Conservation (phyloP, 2,113 vertebrate species). For the Xiphorhynchus elegans region DNA sequence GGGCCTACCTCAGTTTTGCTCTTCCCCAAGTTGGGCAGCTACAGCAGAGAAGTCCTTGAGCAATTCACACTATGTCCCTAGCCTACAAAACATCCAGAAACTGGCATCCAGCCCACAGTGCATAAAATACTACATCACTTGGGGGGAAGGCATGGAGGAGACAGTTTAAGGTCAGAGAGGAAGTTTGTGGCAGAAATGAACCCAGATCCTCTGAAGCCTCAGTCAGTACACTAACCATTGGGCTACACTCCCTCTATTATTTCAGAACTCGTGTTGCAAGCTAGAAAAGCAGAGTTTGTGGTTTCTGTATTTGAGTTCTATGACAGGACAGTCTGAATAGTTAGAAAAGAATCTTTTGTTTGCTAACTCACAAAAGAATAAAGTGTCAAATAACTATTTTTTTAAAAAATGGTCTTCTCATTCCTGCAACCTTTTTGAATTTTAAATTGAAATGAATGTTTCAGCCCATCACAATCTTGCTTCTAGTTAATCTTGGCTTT, state of each 20-base stretch:
- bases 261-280: not conserved
- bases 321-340: not conserved
- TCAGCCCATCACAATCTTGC: not conserved
- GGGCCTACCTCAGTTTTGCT: not conserved
- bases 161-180: not conserved
- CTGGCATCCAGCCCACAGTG: not conserved
- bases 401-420: not conserved
- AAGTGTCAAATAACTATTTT: not conserved
- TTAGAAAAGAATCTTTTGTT: not conserved
- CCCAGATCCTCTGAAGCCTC: not conserved
- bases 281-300: not conserved
- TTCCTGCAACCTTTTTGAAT: not conserved
- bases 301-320: not conserved
- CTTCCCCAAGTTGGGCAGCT: not conserved
- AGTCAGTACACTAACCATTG: not conserved
- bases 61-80: not conserved
- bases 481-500: not conserved
- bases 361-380: not conserved
- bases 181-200: not conserved
- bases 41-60: not conserved
- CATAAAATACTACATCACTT: not conserved
- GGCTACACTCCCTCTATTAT: not conserved
- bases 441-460: not conserved
- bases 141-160: not conserved
- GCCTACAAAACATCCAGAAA: not conserved